Evolutionary conservation across 2,888 invertebrate species (phyloP), one percentile per base, ranked within the genome.

Genomic region (Drosophila percnosoma): DNA sequence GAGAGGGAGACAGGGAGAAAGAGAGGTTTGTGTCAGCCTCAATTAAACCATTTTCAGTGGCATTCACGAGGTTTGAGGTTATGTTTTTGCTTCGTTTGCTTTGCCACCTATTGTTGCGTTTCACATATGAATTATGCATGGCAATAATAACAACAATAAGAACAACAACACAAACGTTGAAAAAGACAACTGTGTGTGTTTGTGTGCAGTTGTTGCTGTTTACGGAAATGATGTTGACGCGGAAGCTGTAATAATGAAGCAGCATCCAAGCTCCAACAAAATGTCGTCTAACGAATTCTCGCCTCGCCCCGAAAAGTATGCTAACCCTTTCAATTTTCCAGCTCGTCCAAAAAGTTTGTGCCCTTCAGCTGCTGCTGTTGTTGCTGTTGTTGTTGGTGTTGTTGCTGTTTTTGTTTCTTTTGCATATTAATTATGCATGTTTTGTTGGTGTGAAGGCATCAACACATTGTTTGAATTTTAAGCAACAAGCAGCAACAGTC

Each of bases 221-320:
- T 76, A 63, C 82, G 91, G 91, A 91, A 91, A 91, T 89, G 83
- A 87, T 90, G 89, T 89, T 89, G 91, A 91, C 83, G 85, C 89
- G 91, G 89, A 91, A 91, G 90, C 92, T 87, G 90, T 81, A 81
- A 87, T 91, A 91, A 91, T 91, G 91, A 91, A 91, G 89, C 87
- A 75, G 74, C 69, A 83, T 51, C 75, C 60, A 59, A 78, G 65
- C 76, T 76, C 15, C 45, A 55, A 83, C 89, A 88, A 88, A 91
- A 82, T 82, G 89, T 87, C 87, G 74, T 70, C 78, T 78, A 78
- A 75, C 68, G 52, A 24, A 67, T 72, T 68, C 53, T 33, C 68
- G 11, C 42, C 73, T 21, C 59, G 53, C 83, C 65, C 57, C 36
- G 60, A 74, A 80, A 87, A 71, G 83, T 73, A 72, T 73, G 87